Percentiles rank a stretch among this genome's conserved stretches.
phyloP scores from a whole-genome alignment of 2,113 vertebrate genomes.

The Ellobius talpinus region DNA sequence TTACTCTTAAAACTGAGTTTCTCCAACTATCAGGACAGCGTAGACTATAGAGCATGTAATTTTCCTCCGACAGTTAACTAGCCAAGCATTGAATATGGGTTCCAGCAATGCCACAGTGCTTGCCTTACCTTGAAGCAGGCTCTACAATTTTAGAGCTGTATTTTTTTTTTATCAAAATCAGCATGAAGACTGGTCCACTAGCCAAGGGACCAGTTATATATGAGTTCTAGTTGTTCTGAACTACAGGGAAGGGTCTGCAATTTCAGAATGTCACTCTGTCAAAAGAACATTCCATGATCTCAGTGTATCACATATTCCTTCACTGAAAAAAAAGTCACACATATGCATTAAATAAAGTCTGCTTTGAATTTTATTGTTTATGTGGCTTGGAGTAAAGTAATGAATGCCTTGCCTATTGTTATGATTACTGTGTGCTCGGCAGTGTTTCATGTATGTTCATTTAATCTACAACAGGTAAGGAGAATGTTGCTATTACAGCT shows the following conservation, averaged over 20 bases:
- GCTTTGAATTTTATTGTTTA: neutral
- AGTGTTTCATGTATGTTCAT: neutral
- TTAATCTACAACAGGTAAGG: neutral
- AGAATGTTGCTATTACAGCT: neutral
- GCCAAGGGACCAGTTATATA: neutral
- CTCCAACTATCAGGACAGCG: neutral
- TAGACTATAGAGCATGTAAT: neutral
- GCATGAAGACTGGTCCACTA: neutral
- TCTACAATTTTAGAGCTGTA: neutral
- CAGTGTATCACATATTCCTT: neutral
- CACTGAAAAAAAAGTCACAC: neutral
- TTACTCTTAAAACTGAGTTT: neutral
- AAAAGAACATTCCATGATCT: neutral
- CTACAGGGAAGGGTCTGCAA: neutral
- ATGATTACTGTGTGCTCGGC: neutral
- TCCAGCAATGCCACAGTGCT: neutral
- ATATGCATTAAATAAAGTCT: neutral
- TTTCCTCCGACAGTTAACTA: neutral
- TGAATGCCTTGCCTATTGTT: too few species aligned
- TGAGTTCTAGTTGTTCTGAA: neutral
- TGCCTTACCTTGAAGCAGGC: neutral
- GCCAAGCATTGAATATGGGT: neutral
- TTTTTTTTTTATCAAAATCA: slow-evolving; percentile 26
- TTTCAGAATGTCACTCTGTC: neutral
- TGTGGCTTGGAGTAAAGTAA: slow-evolving; percentile 12